Evolutionary conservation across 2,797 vertebrate species (phyloP), one percentile per base, ranked within the genome.

Genomic region (Pangasius macronema): DNA sequence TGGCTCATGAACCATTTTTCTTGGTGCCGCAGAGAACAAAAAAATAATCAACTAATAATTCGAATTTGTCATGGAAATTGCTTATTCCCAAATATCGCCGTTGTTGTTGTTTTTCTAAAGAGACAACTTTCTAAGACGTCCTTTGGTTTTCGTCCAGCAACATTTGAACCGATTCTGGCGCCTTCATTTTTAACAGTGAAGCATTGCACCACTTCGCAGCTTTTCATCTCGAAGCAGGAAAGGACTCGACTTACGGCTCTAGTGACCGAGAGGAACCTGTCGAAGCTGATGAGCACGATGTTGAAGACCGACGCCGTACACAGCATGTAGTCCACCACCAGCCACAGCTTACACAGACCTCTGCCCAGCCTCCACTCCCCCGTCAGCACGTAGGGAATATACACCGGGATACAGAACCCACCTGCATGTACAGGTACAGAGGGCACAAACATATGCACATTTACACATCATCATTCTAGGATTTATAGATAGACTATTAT

Each of bases 201-300:
- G 18, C 53, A 5, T 22, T 33, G 49, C n/a, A 27, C 10, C 72
- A 77, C 2, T 24, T 83, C 53, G n/a, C 18, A 24, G n/a, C 11
- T 55, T 84, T 70, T 83, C 36, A 49, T 83, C 27, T 24, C 3
- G 46, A 14, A 70, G 49, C 30, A 42, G 30, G 30, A 18, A 57
- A 16, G 5, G 6, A 24, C 30, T 27, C 4, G 46, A 88, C 93
- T 95, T 93, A 95, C 95, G 89, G 93, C 95, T 92, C 87, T 93
- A 42, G 95, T 95, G 85, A 95, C 96, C 0, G 93, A 96, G 89
- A 93, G 93, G 89, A 95, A 96, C 61, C 95, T 91, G 93, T 96
- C 94, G 63, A 95, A 96, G 91, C 95, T 96, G 94, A 96, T 96
- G 0, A 95, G 93, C 68, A 96, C 94, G 68, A 96, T 95, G 93